Evolutionary conservation across 1,140 invertebrate species (phyloP).

Genomic region (Lamellibrachia luymesi): DNA sequence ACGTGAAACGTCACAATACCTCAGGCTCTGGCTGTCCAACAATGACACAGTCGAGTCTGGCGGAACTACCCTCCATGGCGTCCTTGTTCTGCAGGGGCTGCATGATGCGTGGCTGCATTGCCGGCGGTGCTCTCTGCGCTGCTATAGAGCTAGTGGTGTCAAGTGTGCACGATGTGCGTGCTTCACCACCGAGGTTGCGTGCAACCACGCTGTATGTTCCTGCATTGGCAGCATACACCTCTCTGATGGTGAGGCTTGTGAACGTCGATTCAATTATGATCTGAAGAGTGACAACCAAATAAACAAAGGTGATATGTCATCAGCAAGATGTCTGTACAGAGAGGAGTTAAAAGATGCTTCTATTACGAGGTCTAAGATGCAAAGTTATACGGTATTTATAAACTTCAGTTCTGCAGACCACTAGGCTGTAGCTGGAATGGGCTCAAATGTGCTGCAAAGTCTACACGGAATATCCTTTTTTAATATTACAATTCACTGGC

Average conservation of each 20-base stretch:
- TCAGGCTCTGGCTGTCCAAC: conserved; percentile 59
- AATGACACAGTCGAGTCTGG: conserved; percentile 58
- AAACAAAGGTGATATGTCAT: too few species aligned
- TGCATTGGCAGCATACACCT: conserved; percentile 95
- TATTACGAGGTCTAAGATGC: too few species aligned
- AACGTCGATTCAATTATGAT: conserved; percentile 24
- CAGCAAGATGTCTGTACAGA: too few species aligned
- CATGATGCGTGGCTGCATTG: conserved; percentile 70
- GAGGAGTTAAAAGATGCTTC: too few species aligned
- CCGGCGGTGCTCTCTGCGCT: conserved; percentile 34
- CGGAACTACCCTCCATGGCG: conserved; percentile 59
- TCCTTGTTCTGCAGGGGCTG: conserved; percentile 69
- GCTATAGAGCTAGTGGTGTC: conserved; percentile 22
- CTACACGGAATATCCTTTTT: too few species aligned
- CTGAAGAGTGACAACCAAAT: neutral
- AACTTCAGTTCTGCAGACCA: too few species aligned
- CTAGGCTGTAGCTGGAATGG: too few species aligned
- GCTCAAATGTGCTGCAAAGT: too few species aligned
- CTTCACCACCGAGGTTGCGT: conserved; percentile 84
- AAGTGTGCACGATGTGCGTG: conserved; percentile 47
- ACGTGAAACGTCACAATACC: conserved; percentile 31
- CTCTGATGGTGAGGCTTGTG: conserved; percentile 79
- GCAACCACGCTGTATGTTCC: conserved; percentile 95
- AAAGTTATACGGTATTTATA: too few species aligned
- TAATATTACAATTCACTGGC: too few species aligned